phyloP scores from a whole-genome alignment of 2,797 vertebrate species.

The Aulostomus chinensis region DNA sequence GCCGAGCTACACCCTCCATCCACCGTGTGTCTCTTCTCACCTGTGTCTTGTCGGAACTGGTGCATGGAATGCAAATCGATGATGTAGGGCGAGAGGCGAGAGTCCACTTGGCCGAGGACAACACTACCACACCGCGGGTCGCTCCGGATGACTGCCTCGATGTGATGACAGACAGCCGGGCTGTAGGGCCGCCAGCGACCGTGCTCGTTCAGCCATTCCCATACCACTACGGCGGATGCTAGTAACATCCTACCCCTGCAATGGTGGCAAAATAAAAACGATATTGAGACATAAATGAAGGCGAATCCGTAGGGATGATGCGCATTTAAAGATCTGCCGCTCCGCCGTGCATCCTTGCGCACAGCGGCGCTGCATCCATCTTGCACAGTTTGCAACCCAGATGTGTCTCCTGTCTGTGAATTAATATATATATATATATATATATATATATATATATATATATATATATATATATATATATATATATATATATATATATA shows the following conservation, averaged over 20 bases:
- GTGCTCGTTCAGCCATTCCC: slow-evolving; percentile 99
- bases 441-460: not conserved
- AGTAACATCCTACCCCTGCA: slow-evolving; percentile 88
- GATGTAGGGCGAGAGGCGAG: slow-evolving; percentile 91
- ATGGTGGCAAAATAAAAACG: slow-evolving; percentile 15
- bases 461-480: slow-evolving; percentile 8
- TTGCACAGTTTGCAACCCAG: slow-evolving; percentile 67
- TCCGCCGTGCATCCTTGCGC: slow-evolving; percentile 61
- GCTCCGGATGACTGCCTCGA: slow-evolving; percentile 93
- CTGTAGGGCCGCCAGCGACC: slow-evolving; percentile 97
- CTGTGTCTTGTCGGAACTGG: slow-evolving; percentile 93
- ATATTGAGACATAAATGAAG: not conserved
- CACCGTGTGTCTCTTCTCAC: slow-evolving; percentile 59
- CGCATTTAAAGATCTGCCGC: slow-evolving; percentile 46
- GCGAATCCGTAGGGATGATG: slow-evolving; percentile 6
- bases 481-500: slow-evolving; percentile 5
- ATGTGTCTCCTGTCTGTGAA: slow-evolving; percentile 51
- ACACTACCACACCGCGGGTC: slow-evolving; percentile 91
- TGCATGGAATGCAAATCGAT: slow-evolving; percentile 95
- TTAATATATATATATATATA: slow-evolving; percentile 10
- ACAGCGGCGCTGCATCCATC: slow-evolving; percentile 75
- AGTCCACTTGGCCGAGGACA: slow-evolving; percentile 92
- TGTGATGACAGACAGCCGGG: slow-evolving; percentile 95
- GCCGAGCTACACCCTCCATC: slow-evolving; percentile 30
- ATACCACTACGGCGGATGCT: slow-evolving; percentile 93